Conservation (phyloP, 2,797 vertebrate genomes). For the Liasis olivaceus region DNA sequence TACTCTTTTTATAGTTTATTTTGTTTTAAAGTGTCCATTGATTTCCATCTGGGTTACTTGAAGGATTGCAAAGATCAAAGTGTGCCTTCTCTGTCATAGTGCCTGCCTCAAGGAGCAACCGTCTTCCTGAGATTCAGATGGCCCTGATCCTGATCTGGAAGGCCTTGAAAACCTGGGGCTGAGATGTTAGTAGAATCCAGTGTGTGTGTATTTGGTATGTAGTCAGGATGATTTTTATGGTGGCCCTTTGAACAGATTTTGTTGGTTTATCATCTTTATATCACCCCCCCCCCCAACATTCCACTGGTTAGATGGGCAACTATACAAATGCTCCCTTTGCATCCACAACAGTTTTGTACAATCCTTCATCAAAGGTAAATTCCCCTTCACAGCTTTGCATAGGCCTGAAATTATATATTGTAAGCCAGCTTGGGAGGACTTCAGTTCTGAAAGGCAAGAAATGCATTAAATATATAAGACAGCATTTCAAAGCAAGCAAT, state of each 20-base stretch:
- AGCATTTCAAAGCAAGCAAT: background rate
- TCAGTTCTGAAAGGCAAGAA: no score
- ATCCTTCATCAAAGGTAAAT: no score
- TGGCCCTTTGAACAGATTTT: background rate
- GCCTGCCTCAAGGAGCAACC: background rate
- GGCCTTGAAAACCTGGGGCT: background rate
- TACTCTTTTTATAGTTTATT: background rate
- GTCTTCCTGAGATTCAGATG: background rate
- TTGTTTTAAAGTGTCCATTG: background rate
- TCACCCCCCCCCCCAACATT: background rate
- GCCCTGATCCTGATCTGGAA: background rate
- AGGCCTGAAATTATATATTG: no score
- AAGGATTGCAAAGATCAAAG: background rate
- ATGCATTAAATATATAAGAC: background rate
- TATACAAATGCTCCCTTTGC: background rate
- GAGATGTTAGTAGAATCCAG: background rate
- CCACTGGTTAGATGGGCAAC: background rate
- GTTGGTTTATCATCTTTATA: background rate
- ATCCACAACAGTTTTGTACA: background rate
- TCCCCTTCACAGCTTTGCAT: no score
- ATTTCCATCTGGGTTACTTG: background rate
- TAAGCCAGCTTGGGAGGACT: no score
- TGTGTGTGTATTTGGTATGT: background rate
- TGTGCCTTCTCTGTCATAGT: background rate
- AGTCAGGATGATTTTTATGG: background rate